phyloP scores from a whole-genome alignment of 2,797 vertebrate species.

The Danio aesculapii region DNA sequence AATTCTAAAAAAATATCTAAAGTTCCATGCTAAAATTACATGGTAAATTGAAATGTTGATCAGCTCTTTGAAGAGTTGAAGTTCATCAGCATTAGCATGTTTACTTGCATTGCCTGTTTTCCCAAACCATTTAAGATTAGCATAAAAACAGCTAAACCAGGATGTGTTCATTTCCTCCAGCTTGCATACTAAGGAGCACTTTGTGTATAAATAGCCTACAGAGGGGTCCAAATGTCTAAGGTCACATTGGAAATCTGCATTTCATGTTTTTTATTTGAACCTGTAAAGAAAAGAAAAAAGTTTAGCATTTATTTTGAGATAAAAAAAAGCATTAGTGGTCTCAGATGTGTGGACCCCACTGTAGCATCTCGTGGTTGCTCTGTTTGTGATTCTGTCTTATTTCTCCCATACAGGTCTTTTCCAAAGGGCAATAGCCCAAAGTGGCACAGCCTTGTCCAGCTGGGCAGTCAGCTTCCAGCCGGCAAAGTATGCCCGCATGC shows the following conservation, averaged over 20 bases:
- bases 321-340: neutral
- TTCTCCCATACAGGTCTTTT: constrained; percentile 86
- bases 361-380: neutral
- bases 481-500: constrained; percentile 95
- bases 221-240: constrained; percentile 16
- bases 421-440: constrained; percentile 98
- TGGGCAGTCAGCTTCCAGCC: constrained; percentile 99
- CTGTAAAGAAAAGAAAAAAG: neutral
- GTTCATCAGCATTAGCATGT: constrained; percentile 8
- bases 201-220: neutral
- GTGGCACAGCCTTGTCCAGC: constrained; percentile 96
- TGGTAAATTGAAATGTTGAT: constrained; percentile 8
- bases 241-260: neutral
- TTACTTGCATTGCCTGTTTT: constrained; percentile 27
- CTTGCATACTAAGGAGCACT: constrained; percentile 4
- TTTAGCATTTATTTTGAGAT: neutral
- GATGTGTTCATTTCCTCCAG: neutral
- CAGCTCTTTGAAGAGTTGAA: neutral
- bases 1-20: constrained; percentile 6
- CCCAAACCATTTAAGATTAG: constrained; percentile 34
- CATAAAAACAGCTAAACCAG: constrained; percentile 10
- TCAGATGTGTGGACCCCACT: neutral
- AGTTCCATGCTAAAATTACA: constrained; percentile 15
- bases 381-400: constrained; percentile 20
- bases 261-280: neutral